A percentile compares a stretch with the other conserved stretches of the same genome.
Conservation (phyloP, 2,888 invertebrate species). For the Cosmia trapezina region DNA sequence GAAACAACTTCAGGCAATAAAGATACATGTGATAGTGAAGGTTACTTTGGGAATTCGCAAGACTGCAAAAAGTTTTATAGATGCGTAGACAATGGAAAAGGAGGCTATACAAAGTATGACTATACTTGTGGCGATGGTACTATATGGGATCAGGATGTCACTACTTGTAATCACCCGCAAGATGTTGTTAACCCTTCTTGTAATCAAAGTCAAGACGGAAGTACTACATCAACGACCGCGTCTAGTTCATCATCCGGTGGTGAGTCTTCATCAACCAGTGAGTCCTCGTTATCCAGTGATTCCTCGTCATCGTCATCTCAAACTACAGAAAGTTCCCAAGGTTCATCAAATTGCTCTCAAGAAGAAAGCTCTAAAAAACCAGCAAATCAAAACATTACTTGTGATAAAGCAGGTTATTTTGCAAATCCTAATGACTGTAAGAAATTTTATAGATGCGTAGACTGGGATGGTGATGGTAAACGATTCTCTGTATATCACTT, state of each 20-base stretch:
- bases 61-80: slow-evolving; percentile 92
- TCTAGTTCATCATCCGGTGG: slow-evolving; percentile 55
- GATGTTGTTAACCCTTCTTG: slow-evolving; percentile 83
- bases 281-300: slow-evolving; percentile 27
- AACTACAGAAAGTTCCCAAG: slow-evolving; percentile 65
- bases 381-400: slow-evolving; percentile 77
- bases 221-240: slow-evolving; percentile 59
- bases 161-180: slow-evolving; percentile 85
- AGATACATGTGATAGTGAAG: slow-evolving; percentile 88
- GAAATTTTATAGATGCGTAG: slow-evolving; percentile 92
- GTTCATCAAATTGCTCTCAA: slow-evolving; percentile 73
- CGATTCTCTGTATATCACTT: slow-evolving; percentile 92
- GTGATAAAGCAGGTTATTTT: slow-evolving; percentile 91
- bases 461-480: slow-evolving; percentile 90
- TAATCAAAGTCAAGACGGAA: slow-evolving; percentile 61
- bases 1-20: slow-evolving; percentile 55
- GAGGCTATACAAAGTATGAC: slow-evolving; percentile 90
- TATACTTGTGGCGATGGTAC: slow-evolving; percentile 93
- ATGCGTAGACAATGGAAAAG: slow-evolving; percentile 91
- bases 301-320: slow-evolving; percentile 44
- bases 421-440: slow-evolving; percentile 91
- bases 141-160: slow-evolving; percentile 92
- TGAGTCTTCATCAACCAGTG: slow-evolving; percentile 36
- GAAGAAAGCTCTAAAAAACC: slow-evolving; percentile 75
- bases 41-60: slow-evolving; percentile 91